Evolutionary conservation across 2,888 invertebrate genomes (phyloP).

Genomic region (Philhelius pedissequus): DNA sequence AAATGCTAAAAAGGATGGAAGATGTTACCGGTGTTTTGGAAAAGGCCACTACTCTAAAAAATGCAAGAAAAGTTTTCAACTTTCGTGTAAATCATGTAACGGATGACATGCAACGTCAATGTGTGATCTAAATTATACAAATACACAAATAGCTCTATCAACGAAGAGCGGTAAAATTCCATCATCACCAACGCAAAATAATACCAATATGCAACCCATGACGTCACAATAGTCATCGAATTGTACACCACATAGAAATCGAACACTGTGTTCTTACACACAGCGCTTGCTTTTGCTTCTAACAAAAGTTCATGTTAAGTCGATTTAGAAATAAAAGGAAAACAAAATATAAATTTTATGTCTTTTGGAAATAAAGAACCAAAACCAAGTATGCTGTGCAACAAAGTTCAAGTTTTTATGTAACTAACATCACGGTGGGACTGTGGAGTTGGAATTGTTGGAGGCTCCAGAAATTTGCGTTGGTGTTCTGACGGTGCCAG

Average conservation of each 20-base stretch:
- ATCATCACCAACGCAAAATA: neutral
- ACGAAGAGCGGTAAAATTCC: neutral
- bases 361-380: conserved; percentile 17
- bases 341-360: neutral
- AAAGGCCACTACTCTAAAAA: conserved; percentile 7
- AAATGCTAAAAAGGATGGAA: conserved; percentile 4
- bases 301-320: conserved; percentile 13
- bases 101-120: neutral
- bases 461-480: conserved; percentile 31
- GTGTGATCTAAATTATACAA: neutral
- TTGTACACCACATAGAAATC: neutral
- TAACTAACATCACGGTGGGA: neutral
- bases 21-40: too few relatives aligned
- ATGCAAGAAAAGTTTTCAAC: neutral
- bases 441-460: conserved; percentile 3
- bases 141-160: neutral
- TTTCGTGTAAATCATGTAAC: conserved; percentile 1
- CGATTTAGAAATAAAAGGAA: too few relatives aligned
- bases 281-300: too few relatives aligned
- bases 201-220: too few relatives aligned
- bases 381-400: neutral
- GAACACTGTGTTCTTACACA: conserved; percentile 12
- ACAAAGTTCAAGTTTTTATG: neutral
- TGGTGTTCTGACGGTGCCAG: conserved; percentile 4
- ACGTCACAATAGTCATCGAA: neutral